A percentile compares a stretch with the other conserved stretches of the same genome.
Conservation (phyloP, 1,140 invertebrate genomes). For the Drosophila triauraria region DNA sequence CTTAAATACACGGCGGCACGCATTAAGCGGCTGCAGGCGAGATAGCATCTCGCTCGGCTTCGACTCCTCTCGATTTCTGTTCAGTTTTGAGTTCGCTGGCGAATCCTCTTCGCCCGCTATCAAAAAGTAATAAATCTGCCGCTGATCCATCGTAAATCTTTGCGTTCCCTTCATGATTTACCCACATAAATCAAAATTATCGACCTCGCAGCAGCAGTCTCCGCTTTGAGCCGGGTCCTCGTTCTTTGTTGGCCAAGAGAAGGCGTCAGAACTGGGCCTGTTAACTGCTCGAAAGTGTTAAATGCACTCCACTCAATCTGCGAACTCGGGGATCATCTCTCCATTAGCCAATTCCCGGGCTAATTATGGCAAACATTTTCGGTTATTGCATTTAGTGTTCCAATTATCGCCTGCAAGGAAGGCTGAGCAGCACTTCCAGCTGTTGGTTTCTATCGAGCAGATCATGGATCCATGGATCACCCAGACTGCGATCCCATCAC, state of each 20-base stretch:
- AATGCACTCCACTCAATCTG: constrained; percentile 70
- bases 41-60: constrained; percentile 24
- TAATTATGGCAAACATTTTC: constrained; percentile 40
- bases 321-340: constrained; percentile 33
- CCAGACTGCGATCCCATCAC: constrained; percentile 45
- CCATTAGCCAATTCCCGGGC: constrained; percentile 34
- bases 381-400: constrained; percentile 71
- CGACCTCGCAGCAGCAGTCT: constrained; percentile 52
- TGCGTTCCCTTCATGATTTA: constrained; percentile 84
- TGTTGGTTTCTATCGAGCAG: constrained; percentile 68
- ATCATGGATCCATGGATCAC: constrained; percentile 46
- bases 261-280: constrained; percentile 53
- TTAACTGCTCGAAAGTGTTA: constrained; percentile 73
- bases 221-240: constrained; percentile 10
- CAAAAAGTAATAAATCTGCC: constrained; percentile 85
- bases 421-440: constrained; percentile 51
- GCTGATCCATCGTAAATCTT: constrained; percentile 85
- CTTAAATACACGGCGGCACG: constrained; percentile 77
- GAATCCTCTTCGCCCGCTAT: constrained; percentile 73
- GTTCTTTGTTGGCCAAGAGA: constrained; percentile 5
- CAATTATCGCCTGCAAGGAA: constrained; percentile 65
- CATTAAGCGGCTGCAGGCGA: constrained; percentile 61
- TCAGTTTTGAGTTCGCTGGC: constrained; percentile 2
- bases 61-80: constrained; percentile 32
- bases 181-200: constrained; percentile 85